Evolutionary conservation across 2,888 invertebrate genomes (phyloP).

Genomic region (Bellardia bayeri): DNA sequence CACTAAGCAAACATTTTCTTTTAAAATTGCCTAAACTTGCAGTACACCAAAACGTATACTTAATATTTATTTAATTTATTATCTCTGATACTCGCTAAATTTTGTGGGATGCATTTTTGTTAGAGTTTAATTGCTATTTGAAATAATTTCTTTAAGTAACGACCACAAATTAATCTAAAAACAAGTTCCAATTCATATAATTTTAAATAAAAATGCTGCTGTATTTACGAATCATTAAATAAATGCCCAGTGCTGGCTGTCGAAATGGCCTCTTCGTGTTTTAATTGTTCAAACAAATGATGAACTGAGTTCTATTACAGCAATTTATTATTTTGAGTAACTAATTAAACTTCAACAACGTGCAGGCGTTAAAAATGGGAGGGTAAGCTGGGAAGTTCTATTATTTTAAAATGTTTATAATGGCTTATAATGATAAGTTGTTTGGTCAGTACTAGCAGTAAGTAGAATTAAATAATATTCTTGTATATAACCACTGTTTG

Average conservation of each 20-base stretch:
- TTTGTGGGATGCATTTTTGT: neutral
- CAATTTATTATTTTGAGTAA: slow-evolving; percentile 52
- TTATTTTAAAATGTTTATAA: neutral
- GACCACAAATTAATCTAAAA: neutral
- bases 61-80: neutral
- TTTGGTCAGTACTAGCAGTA: neutral
- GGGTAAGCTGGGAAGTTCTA: neutral
- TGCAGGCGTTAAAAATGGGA: neutral
- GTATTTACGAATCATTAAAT: slow-evolving; percentile 13
- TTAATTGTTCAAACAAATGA: slow-evolving; percentile 7
- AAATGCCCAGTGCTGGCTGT: neutral
- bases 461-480: no score
- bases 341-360: slow-evolving; percentile 38
- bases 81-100: neutral
- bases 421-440: neutral
- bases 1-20: no score
- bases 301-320: slow-evolving; percentile 34
- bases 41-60: neutral
- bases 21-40: neutral
- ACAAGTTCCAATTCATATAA: neutral
- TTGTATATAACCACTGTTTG: no score
- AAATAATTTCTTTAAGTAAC: neutral
- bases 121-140: neutral
- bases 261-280: neutral
- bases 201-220: neutral